Conservation (phyloP, 92 coral and sea anemone species). For the Parazoanthus swiftii region DNA sequence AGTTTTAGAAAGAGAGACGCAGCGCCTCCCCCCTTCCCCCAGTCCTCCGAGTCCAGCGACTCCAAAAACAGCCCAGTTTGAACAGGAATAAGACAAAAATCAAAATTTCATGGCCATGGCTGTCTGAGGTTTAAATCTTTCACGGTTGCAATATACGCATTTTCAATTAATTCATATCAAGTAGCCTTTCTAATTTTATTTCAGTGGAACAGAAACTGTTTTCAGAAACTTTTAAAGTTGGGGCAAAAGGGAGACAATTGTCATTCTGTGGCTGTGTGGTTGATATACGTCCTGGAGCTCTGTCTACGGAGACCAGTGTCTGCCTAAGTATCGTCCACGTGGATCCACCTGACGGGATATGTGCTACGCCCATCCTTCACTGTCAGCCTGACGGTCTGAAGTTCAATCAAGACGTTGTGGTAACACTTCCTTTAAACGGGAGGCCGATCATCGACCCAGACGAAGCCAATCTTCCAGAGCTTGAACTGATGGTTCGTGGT, state of each 20-base stretch:
- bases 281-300: not conserved
- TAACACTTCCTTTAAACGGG: not conserved
- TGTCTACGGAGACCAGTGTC: not conserved
- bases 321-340: not conserved
- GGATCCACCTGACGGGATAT: not conserved
- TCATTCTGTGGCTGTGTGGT: not conserved
- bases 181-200: not conserved
- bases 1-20: too few species aligned
- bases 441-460: not conserved
- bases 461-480: not conserved
- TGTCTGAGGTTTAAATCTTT: too few species aligned
- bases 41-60: too few species aligned
- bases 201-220: not conserved
- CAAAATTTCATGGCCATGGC: too few species aligned
- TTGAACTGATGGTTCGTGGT: slow-evolving; percentile 4
- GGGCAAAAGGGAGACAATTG: not conserved
- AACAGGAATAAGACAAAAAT: too few species aligned
- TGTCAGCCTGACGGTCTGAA: not conserved
- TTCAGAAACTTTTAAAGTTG: not conserved
- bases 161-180: too few species aligned
- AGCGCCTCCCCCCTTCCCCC: too few species aligned
- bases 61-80: too few species aligned
- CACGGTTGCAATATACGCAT: too few species aligned
- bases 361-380: not conserved
- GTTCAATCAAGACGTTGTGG: not conserved